Evolutionary conservation across 2,888 invertebrate species (phyloP), one percentile per base, ranked within the genome.

Genomic region (Apamea epomidion): DNA sequence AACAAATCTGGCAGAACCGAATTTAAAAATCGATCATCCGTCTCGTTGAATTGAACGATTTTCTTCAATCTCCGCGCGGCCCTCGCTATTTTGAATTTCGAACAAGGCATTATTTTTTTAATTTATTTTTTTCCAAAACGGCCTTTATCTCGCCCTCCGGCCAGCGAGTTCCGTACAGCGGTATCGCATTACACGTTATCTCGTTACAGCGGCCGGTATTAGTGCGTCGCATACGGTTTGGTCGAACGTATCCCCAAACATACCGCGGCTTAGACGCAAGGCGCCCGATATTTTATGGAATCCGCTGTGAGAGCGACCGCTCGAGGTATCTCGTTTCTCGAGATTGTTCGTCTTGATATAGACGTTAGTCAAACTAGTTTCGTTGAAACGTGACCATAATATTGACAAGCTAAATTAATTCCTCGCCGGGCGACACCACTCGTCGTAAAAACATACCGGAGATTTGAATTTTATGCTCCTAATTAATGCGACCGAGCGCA

Each of bases 181-280:
- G 93, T 95, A 95, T 97, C 95, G 93, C 95, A 95, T 97, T 96
- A 96, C 96, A 93, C 91, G 94, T 94, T 95, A 95, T 95, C 95
- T 96, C 94, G 95, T 96, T 95, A 95, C 95, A 93, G 90, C 92
- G 91, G 74, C 83, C 90, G 90, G 94, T 94, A 94, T 95, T 94
- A 93, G 92, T 91, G 90, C 91, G 90, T 92, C 82, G 90, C 91
- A 90, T 93, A 87, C 81, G 87, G 82, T 84, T 88, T 74, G 83
- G 88, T 88, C 83, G 77, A 76, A 77, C 79, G 79, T 85, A 85
- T 82, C 81, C 85, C 87, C 81, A 86, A 87, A 83, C 87, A 86
- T 74, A 80, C 79, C 73, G 69, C 73, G 82, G 80, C 79, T 87
- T 90, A 90, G 89, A 89, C 83, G 82, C 84, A 82, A 92, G 93